Base-by-base conservation (phyloP, 2,113 vertebrate species). In the Malaclemys terrapin region DNA sequence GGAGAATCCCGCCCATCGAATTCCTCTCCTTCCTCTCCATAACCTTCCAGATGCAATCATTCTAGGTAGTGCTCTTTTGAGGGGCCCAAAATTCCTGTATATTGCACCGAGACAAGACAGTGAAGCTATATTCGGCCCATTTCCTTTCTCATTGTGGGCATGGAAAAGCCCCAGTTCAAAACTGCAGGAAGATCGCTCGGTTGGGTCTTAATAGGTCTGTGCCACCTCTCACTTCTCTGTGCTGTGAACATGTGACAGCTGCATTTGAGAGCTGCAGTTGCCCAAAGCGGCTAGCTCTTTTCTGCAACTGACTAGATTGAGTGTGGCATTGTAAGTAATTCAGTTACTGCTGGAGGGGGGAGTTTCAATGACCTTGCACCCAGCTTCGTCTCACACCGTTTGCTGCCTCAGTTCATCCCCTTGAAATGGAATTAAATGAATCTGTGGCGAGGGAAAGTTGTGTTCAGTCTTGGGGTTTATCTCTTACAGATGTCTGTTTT, bases 1-100 rank as follows among this genome's bases (percentile, higher is more conserved):
- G 94, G 85, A 84, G 92, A 3, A 83, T 82, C 87, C 54, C 89
- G 88, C 90, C 56, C 24, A 27, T 42, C 3, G 62, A 86, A 62
- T 93, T 95, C 72, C 56, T 93, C 72, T 93, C 89, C 11, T 92
- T 95, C 62, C 72, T 92, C 72, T 94, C 90, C 11, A 2, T 5
- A 86, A 80, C 72, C 45, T 4, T 80, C 80, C 72, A 62, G 62
- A 19, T 88, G 81, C 80, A 69, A 56, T 93, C 91, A 31, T 82
- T 82, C 90, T 90, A 80, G 88, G 91, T 89, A 79, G 79, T 94
- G 75, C 45, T 47, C 22, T 78, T 47, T 47, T 12, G 11, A 25
- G 75, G 54, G 62, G 81, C 89, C 2, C 2, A 24, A 13, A 10
- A 80, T 13, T 38, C 5, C 80, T 82, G 0, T 93, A 53, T 50